Base-by-base conservation (phyloP, 2,113 vertebrate genomes). In the Motacilla tschutschensis region DNA sequence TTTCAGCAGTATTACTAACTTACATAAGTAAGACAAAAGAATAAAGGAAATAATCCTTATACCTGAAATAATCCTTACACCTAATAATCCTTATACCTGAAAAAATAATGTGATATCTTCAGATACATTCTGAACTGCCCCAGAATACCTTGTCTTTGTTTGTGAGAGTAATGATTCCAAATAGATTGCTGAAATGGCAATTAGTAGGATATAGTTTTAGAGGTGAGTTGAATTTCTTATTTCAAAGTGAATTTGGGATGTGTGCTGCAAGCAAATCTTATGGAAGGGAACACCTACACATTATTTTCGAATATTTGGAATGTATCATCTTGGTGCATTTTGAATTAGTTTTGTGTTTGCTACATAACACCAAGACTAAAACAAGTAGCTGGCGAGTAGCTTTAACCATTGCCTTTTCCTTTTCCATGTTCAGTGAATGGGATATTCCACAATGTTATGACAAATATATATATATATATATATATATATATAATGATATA, bases 241-340 rank as follows among this genome's bases (percentile, higher is more conserved):
- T 77, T 80, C 16, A 54, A 44, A 80, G 7, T 53, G 21, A 48
- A n/a, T 35, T 35, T 69, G 21, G 17, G 35, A 11, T 64, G 4
- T 35, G 8, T 54, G 10, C 22, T 59, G 35, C 4, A 7, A 69
- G 44, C 9, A 85, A 74, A 74, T 74, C 13, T 22, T 69, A 4
- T 13, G 29, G 3, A 21, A 14, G 17, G 46, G 31, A 12, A 12
- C 0, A 3, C 3, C 26, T 58, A 15, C 5, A 17, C 14, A 13
- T 33, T 54, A 41, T 29, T 65, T 55, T 60, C 31, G 2, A 60
- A 36, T 69, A 9, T 13, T 2, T 18, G 31, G 11, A 31, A 16
- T 35, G 3, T 7, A 48, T 38, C 2, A 7, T 20, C 20, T n/a
- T 41, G 26, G 53, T 44, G 6, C 17, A 46, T 62, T 81, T 55